A percentile compares a stretch with the other conserved stretches of the same genome.
Evolutionary conservation across 2,888 invertebrate genomes (phyloP).

Genomic region (Schizaphis graminum): DNA sequence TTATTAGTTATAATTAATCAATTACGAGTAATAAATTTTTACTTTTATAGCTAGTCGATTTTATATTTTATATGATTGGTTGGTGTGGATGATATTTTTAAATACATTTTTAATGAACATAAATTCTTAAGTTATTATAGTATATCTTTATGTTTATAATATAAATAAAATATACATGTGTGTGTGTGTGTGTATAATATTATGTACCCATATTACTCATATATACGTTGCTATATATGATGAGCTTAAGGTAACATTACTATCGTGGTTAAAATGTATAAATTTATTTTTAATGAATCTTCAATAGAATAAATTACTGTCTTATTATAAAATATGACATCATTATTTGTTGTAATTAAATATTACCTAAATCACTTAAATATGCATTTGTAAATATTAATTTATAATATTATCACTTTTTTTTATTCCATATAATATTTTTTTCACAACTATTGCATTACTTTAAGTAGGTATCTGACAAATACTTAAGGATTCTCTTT

Average conservation of each 20-base stretch:
- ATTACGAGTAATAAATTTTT: not conserved
- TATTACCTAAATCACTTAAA: not conserved
- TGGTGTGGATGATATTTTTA: not conserved
- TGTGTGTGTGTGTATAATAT: not conserved
- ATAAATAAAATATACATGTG: too few species aligned
- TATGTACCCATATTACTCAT: not conserved
- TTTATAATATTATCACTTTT: not conserved
- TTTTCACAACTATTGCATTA: not conserved
- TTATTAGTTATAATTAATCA: not conserved
- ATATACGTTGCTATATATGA: not conserved
- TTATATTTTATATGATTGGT: not conserved
- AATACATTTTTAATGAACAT: not conserved
- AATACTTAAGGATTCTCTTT: not conserved
- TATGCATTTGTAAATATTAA: not conserved
- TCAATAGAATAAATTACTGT: not conserved
- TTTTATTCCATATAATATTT: too few species aligned
- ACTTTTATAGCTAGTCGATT: not conserved
- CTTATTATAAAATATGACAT: constrained; percentile 19
- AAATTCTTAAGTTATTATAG: not conserved
- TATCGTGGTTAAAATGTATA: not conserved
- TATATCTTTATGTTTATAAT: not conserved
- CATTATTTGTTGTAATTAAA: not conserved
- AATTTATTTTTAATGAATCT: not conserved
- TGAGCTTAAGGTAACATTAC: not conserved
- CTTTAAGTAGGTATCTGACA: not conserved